phyloP scores from a whole-genome alignment of 2,797 vertebrate species.

The Myioborus miniatus region DNA sequence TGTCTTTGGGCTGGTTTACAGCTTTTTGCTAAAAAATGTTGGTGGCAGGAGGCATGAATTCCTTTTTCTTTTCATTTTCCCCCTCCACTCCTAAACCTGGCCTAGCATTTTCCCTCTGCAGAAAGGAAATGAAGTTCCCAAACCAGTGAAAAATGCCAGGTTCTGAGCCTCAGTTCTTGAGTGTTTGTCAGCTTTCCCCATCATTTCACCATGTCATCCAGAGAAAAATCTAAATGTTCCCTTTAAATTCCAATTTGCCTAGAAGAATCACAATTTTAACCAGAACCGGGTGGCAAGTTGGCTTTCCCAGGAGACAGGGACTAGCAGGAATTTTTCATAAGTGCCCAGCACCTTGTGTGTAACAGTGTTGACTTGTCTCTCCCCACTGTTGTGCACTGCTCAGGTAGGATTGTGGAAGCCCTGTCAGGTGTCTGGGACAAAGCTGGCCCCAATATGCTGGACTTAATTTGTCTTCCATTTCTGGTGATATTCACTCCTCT shows the following conservation, averaged over 20 bases:
- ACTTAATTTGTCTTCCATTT: neutral
- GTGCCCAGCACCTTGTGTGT: neutral
- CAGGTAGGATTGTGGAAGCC: neutral
- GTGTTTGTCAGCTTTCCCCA: neutral
- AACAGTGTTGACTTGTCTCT: neutral
- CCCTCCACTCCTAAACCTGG: no score
- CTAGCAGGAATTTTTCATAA: neutral
- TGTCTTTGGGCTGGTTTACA: neutral
- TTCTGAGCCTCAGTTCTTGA: neutral
- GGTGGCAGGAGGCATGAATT: neutral
- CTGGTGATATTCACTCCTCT: neutral
- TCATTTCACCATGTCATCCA: neutral
- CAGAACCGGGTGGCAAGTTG: neutral
- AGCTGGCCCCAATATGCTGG: accelerated
- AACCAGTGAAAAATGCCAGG: accelerated
- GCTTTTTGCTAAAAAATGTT: neutral
- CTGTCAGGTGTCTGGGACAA: neutral
- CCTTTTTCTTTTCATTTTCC: accelerated
- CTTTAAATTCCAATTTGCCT: neutral
- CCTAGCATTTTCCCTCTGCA: neutral
- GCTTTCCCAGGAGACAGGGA: neutral
- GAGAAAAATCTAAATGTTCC: neutral
- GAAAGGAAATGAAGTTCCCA: neutral
- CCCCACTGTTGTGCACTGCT: neutral
- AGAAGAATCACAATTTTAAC: neutral